Percentiles rank a stretch among this genome's conserved stretches.
These are phyloP conservation scores for Poeciliopsis prolifica DNA, from an alignment of 2,113 vertebrate genomes.

Conservation along the genomic window DNA sequence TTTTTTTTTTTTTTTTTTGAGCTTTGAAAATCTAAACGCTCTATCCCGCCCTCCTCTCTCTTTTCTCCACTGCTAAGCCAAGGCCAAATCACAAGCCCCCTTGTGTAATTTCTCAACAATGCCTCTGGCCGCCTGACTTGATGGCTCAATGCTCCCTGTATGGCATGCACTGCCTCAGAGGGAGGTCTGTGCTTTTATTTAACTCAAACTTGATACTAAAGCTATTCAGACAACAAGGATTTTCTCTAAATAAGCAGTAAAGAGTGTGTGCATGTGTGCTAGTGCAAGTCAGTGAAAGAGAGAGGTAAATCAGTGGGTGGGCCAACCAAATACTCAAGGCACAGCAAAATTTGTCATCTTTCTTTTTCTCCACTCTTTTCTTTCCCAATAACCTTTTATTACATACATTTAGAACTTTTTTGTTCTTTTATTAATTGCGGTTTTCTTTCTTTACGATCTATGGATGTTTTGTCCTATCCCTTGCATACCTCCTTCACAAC, in stretches of 20 bases:
- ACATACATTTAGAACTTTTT: background rate
- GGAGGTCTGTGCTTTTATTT: conserved; percentile 73
- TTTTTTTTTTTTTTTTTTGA: conserved; percentile 21
- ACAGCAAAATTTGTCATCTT: background rate
- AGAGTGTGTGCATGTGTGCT: conserved; percentile 9
- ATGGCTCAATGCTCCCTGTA: conserved; percentile 77
- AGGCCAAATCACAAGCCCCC: conserved; percentile 73
- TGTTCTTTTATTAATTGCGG: background rate
- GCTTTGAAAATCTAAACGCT: conserved; percentile 69
- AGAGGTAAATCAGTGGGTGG: conserved; percentile 6
- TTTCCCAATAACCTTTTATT: background rate
- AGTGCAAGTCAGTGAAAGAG: background rate
- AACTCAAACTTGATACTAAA: conserved; percentile 71
- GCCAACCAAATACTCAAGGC: background rate
- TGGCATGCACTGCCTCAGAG: conserved; percentile 70
- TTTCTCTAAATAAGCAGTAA: conserved; percentile 59
- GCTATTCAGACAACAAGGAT: conserved; percentile 66
- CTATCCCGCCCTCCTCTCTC: conserved; percentile 36
- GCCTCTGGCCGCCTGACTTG: conserved; percentile 70
- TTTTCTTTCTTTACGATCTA: background rate
- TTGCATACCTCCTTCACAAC: conserved; percentile 24
- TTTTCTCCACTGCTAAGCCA: conserved; percentile 67
- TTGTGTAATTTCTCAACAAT: conserved; percentile 73
- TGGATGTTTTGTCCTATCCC: background rate
- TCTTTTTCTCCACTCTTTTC: background rate